Evolutionary conservation across 2,797 vertebrate species (phyloP).

Genomic region (Anas bahamensis): DNA sequence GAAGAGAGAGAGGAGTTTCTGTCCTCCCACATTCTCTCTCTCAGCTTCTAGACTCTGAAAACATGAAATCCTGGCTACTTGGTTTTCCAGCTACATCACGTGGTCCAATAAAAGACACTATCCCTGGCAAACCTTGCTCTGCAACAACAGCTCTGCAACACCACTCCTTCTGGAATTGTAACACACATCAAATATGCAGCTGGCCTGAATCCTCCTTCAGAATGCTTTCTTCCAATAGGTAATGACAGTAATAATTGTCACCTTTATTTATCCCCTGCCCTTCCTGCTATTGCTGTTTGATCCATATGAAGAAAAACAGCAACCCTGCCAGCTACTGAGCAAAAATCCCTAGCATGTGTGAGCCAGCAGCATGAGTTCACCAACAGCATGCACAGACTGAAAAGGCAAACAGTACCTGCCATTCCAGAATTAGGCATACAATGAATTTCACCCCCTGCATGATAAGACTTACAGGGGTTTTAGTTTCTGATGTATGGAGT

Average conservation of each 20-base stretch:
- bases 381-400: neutral
- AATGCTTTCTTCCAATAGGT: neutral
- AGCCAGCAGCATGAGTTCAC: neutral
- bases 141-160: neutral
- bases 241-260: neutral
- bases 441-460: neutral
- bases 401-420: neutral
- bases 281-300: neutral
- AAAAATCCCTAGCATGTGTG: neutral
- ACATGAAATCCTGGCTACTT: neutral
- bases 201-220: neutral
- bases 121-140: neutral
- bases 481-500: neutral
- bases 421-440: neutral
- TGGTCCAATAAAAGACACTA: neutral
- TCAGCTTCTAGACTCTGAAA: neutral
- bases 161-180: accelerated
- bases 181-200: accelerated
- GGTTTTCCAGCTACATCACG: neutral
- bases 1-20: neutral
- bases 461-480: neutral
- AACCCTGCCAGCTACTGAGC: neutral
- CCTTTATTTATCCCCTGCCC: neutral
- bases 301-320: neutral
- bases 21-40: neutral